phyloP scores from a whole-genome alignment of 2,888 invertebrate species.

The Drosophila parthenogenetica region DNA sequence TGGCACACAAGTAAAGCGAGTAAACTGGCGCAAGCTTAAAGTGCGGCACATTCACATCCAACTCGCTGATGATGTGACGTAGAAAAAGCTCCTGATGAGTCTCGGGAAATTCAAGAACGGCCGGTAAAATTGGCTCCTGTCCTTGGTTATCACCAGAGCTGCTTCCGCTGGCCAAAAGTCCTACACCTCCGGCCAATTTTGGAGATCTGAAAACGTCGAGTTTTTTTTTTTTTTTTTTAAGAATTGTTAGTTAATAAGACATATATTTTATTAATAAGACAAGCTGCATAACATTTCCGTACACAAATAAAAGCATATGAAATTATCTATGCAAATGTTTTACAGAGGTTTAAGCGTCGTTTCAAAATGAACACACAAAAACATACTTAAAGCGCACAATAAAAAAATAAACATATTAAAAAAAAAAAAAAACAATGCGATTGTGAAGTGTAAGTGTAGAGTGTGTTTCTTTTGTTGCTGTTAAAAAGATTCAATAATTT shows the following conservation, averaged over 20 bases:
- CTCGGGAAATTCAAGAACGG: conserved; percentile 97
- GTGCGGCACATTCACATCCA: conserved; percentile 94
- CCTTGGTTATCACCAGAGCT: conserved; percentile 86
- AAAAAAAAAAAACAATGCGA: conserved; percentile 16
- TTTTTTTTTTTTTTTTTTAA: background rate
- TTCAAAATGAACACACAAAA: conserved; percentile 32
- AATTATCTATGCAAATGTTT: conserved; percentile 15
- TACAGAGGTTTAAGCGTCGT: conserved; percentile 1
- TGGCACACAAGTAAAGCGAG: conserved; percentile 96
- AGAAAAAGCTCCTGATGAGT: conserved; percentile 97
- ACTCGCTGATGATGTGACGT: conserved; percentile 93
- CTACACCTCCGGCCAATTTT: conserved; percentile 75
- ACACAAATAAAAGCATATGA: conserved; percentile 12
- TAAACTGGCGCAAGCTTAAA: conserved; percentile 99
- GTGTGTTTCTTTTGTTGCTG: conserved; percentile 17
- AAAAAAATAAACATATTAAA: conserved; percentile 26
- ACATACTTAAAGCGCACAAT: conserved; percentile 49
- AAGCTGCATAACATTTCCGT: conserved; percentile 25
- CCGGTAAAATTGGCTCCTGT: conserved; percentile 96
- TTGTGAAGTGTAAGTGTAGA: conserved; percentile 17
- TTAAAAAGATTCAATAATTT: conserved; percentile 18
- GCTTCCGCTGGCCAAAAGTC: conserved; percentile 62
- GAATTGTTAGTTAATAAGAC: conserved; percentile 24
- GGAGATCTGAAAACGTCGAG: conserved; percentile 73
- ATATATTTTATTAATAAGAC: conserved; percentile 23